These are phyloP conservation scores for Drosophila leontia DNA, from an alignment of 1,140 invertebrate genomes.

Conservation along the genomic window DNA sequence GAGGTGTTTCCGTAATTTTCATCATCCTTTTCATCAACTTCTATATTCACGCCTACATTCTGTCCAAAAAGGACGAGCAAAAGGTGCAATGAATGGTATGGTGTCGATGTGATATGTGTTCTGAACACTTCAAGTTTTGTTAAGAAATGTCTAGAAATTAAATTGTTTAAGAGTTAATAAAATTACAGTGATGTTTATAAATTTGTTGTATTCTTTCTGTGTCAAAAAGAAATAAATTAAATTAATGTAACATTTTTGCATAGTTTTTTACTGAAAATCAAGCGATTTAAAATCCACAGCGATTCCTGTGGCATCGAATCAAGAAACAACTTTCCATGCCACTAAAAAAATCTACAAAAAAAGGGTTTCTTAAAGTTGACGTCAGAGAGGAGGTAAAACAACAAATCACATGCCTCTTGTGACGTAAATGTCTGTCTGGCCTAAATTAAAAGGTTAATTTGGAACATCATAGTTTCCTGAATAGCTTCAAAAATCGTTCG, in stretches of 20 bases:
- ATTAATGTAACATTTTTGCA: too few relatives aligned
- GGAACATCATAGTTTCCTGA: neutral
- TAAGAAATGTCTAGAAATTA: neutral
- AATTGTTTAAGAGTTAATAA: neutral
- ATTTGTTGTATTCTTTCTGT: neutral
- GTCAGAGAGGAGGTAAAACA: too few relatives aligned
- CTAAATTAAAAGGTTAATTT: too few relatives aligned
- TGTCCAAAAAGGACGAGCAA: neutral
- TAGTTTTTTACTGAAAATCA: too few relatives aligned
- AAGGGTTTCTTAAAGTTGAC: too few relatives aligned
- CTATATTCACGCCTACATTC: constrained; percentile 15
- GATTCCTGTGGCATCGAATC: too few relatives aligned
- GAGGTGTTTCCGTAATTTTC: neutral
- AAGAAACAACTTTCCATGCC: too few relatives aligned
- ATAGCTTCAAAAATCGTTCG: neutral
- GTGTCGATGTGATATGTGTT: neutral
- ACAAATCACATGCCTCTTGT: too few relatives aligned
- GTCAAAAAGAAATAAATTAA: too few relatives aligned
- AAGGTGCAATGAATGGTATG: constrained; percentile 5
- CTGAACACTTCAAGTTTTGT: neutral
- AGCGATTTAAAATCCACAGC: too few relatives aligned
- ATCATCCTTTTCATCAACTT: constrained; percentile 25
- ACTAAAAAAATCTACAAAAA: too few relatives aligned
- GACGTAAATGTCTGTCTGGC: too few relatives aligned
- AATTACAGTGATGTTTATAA: neutral